Evolutionary conservation across 2,888 invertebrate genomes (phyloP).

Genomic region (Autographa gamma): DNA sequence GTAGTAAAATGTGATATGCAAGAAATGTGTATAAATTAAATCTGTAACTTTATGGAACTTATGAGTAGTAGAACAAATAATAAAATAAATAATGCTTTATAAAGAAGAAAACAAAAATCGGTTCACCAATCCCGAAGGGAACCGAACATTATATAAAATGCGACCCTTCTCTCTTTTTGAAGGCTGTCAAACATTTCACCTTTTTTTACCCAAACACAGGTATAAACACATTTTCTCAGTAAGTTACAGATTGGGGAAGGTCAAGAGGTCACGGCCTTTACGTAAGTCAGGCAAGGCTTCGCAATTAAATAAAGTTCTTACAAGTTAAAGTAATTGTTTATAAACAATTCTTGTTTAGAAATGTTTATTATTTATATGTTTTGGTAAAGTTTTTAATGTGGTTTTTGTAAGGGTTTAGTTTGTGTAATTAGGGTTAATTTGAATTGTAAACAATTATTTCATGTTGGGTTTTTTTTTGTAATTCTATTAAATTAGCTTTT

Average conservation of each 20-base stretch:
- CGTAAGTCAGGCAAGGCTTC: background rate
- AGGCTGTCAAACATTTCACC: background rate
- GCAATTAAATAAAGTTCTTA: background rate
- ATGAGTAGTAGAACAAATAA: too few relatives aligned
- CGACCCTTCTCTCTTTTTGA: too few relatives aligned
- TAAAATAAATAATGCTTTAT: too few relatives aligned
- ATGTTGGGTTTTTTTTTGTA: too few relatives aligned
- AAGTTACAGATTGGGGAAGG: background rate
- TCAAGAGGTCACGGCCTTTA: background rate
- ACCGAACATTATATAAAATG: too few relatives aligned
- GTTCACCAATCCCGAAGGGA: too few relatives aligned
- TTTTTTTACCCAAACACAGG: background rate
- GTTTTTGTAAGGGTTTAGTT: background rate
- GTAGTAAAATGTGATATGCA: too few relatives aligned
- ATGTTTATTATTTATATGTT: too few relatives aligned
- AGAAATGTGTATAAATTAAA: too few relatives aligned
- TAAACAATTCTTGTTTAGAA: background rate
- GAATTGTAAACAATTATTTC: background rate
- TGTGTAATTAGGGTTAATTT: background rate
- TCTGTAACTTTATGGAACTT: too few relatives aligned
- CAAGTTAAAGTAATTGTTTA: background rate
- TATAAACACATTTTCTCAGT: background rate
- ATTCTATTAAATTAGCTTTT: too few relatives aligned
- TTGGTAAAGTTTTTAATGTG: background rate
- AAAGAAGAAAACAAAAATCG: too few relatives aligned